These are phyloP conservation scores for Toxotes jaculatrix DNA, from an alignment of 2,113 vertebrate genomes.

Conservation along the genomic window DNA sequence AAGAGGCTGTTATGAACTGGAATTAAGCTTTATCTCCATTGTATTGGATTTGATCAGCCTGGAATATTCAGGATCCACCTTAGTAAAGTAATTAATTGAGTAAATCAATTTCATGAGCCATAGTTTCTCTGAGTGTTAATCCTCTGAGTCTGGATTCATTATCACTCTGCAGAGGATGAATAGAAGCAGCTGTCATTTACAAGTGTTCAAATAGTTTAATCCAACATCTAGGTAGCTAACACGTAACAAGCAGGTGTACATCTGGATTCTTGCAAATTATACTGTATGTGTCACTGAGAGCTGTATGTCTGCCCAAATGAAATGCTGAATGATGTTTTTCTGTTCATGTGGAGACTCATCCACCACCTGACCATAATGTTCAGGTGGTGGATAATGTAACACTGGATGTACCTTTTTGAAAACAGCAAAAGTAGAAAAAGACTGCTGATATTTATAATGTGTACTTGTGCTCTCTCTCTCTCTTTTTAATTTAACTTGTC, in stretches of 20 bases:
- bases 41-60: neutral
- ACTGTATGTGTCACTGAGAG: neutral
- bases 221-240: neutral
- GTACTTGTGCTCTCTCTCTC: neutral
- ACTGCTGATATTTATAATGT: neutral
- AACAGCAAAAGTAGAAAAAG: constrained; percentile 36
- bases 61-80: neutral
- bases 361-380: constrained; percentile 19
- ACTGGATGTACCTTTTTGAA: constrained; percentile 48
- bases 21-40: neutral
- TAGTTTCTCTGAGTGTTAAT: constrained; percentile 6
- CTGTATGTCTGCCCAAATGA: neutral
- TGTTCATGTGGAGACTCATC: neutral
- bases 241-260: neutral
- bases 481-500: no score
- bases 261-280: neutral
- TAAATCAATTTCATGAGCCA: neutral
- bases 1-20: neutral
- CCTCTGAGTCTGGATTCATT: constrained; percentile 26
- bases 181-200: constrained; percentile 28
- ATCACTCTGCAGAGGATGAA: constrained; percentile 12
- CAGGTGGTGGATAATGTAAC: constrained; percentile 27
- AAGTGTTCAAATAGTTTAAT: constrained; percentile 12
- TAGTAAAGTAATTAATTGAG: neutral
- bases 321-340: neutral